Evolutionary conservation across 2,113 vertebrate species (phyloP).

Genomic region (Carlito syrichta): DNA sequence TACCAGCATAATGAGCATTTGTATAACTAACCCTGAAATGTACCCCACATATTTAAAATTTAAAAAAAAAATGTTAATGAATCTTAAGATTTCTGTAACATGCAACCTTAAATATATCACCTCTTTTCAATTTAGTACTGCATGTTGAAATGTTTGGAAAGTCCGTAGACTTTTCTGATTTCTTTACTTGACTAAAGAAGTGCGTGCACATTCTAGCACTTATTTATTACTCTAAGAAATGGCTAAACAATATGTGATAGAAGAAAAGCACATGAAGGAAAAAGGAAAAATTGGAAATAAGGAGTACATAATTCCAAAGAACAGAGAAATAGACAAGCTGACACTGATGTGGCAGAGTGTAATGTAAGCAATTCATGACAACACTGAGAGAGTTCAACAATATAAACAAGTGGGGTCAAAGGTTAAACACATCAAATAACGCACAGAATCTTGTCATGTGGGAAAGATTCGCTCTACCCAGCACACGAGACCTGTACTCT

Average conservation of each 20-base stretch:
- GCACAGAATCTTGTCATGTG: not conserved
- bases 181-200: not conserved
- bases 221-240: not conserved
- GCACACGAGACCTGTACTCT: too few relatives aligned
- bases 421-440: not conserved
- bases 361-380: not conserved
- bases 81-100: not conserved
- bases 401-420: not conserved
- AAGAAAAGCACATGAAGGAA: not conserved
- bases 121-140: not conserved
- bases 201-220: not conserved
- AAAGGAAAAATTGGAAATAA: not conserved
- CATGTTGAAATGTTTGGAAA: too few relatives aligned
- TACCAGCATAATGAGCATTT: too few relatives aligned
- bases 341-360: too few relatives aligned
- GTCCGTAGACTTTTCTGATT: not conserved
- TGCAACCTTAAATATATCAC: not conserved
- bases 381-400: not conserved
- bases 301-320: not conserved
- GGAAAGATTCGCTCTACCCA: not conserved
- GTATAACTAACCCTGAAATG: too few relatives aligned
- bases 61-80: too few relatives aligned
- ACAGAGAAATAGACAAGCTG: not conserved
- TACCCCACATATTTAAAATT: not conserved
- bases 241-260: not conserved